phyloP scores from a whole-genome alignment of 2,113 vertebrate species.

The Nyctereutes procyonoides region DNA sequence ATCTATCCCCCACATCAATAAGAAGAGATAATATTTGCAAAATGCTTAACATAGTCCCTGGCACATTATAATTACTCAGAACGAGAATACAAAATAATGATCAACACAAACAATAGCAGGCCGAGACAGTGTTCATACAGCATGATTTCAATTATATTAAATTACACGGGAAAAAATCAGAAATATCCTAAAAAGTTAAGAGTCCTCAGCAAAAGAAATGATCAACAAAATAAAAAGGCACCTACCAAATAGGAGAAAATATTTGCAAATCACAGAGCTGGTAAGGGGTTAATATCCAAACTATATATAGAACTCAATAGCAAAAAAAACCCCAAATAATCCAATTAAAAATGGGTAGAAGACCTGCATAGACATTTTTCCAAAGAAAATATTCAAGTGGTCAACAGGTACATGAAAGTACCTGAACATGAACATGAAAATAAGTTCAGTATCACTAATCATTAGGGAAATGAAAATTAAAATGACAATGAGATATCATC shows the following conservation, averaged over 20 bases:
- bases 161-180: constrained; percentile 10
- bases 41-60: not conserved
- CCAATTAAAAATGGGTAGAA: not conserved
- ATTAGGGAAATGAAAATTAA: not conserved
- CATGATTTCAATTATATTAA: constrained; percentile 22
- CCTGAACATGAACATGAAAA: not conserved
- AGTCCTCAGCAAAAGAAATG: not conserved
- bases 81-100: not conserved
- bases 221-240: not conserved
- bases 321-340: not conserved
- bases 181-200: not conserved
- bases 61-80: constrained; percentile 1
- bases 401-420: not conserved
- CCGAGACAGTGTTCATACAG: not conserved
- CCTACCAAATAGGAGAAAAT: not conserved
- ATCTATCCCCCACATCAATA: not conserved
- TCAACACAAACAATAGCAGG: not conserved
- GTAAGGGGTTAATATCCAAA: not conserved
- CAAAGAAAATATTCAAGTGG: not conserved
- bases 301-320: not conserved
- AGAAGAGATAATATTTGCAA: constrained; percentile 30
- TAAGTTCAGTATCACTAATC: not conserved
- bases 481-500: not conserved
- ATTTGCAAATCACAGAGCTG: not conserved
- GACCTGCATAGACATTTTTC: not conserved